Base-by-base conservation (phyloP, 2,888 invertebrate species). In the Eueremaeus valkanovi region DNA sequence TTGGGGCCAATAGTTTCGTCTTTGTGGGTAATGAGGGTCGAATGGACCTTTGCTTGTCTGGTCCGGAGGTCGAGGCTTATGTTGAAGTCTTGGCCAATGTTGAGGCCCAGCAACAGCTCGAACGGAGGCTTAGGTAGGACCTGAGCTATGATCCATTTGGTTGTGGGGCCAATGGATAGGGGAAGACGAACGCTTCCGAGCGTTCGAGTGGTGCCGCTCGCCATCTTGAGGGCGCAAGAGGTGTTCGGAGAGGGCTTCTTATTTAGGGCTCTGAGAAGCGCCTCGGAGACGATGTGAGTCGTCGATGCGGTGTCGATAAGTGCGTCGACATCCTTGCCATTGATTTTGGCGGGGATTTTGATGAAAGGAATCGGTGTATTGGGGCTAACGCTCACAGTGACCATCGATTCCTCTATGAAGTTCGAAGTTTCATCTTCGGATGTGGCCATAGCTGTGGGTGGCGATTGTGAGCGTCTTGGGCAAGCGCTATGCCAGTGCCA, bases 301-400 rank as follows among this genome's bases (percentile, higher is more conserved):
- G 51, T 31, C 3, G 24, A 24, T 9, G 55, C 73, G 3, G 29
- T 58, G 33, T 73, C 73, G 27, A 73, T 51, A 18, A 73, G 24
- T 18, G 73, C 73, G 29, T 58, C 24, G 29, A 29, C n/a, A 0
- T 27, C 9, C 0, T 13, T 27, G 16, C 40, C 36, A 58, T 73
- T 29, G 24, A 73, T 18, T 45, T 45, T 45, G n/a, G n/a, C n/a
- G n/a, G n/a, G n/a, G n/a, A n/a, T n/a, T n/a, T n/a, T n/a, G n/a
- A n/a, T n/a, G n/a, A n/a, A n/a, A n/a, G n/a, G n/a, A n/a, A n/a
- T n/a, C n/a, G n/a, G n/a, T n/a, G n/a, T n/a, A n/a, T n/a, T n/a
- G n/a, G n/a, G n/a, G n/a, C n/a, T n/a, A n/a, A n/a, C n/a, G n/a
- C n/a, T n/a, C n/a, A n/a, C n/a, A n/a, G n/a, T n/a, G n/a, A n/a